phyloP scores from a whole-genome alignment of 2,113 vertebrate genomes.

The Mungos mungo region DNA sequence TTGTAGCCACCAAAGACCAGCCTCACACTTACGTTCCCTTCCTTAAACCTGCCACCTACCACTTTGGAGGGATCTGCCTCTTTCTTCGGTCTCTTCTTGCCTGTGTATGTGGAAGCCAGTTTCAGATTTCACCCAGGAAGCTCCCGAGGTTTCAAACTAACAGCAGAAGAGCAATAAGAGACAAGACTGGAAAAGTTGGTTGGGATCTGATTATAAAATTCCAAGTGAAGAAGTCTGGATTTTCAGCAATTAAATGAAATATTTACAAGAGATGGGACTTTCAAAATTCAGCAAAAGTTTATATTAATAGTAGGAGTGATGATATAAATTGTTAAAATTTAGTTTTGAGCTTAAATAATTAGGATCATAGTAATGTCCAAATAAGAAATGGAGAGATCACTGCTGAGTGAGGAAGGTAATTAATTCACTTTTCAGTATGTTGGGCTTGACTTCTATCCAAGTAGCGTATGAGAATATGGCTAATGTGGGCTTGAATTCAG shows the following conservation, averaged over 20 bases:
- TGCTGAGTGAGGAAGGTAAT: not conserved
- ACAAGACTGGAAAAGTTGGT: not conserved
- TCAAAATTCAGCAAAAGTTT: not conserved
- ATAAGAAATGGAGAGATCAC: not conserved
- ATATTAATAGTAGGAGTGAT: not conserved
- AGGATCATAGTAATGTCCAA: not conserved
- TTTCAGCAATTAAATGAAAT: conserved; percentile 7
- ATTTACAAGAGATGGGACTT: not conserved
- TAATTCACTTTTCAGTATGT: not conserved
- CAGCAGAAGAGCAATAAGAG: not conserved
- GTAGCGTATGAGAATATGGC: not conserved
- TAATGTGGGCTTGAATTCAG: not conserved
- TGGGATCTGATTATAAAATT: not conserved
- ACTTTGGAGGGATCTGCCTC: not conserved
- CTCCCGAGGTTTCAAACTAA: not conserved
- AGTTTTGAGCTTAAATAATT: not conserved
- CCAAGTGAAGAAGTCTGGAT: not conserved
- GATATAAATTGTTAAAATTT: not conserved
- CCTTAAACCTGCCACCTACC: not conserved
- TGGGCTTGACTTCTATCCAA: not conserved
- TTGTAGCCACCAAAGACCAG: not conserved
- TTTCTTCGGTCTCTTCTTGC: not conserved
- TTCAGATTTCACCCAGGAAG: not conserved
- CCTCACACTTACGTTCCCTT: not conserved
- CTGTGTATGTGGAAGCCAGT: no score